Conservation (phyloP, 2,888 invertebrate genomes). For the Sphecodes monilicornis region DNA sequence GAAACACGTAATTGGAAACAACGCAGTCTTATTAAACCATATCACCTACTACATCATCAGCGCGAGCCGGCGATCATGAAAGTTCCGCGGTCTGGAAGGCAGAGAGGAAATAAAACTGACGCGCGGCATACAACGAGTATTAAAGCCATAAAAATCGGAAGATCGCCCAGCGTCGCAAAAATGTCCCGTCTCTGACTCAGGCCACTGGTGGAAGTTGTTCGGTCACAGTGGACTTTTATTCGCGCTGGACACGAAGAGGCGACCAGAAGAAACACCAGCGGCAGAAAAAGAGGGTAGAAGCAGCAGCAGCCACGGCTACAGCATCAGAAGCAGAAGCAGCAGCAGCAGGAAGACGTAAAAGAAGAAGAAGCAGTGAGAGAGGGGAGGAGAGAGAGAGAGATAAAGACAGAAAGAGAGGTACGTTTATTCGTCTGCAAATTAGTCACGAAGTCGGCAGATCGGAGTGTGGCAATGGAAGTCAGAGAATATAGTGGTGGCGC, state of each 20-base stretch:
- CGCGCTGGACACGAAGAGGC: slow-evolving; percentile 10
- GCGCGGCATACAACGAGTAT: background rate
- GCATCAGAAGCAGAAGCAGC: background rate
- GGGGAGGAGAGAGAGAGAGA: background rate
- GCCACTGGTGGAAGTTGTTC: slow-evolving; percentile 18
- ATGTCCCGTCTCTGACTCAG: background rate
- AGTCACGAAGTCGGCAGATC: slow-evolving; percentile 77
- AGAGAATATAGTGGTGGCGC: slow-evolving; percentile 52
- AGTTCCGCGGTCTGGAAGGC: background rate
- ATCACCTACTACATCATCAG: too few species aligned
- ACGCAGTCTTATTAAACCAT: too few species aligned
- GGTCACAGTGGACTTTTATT: slow-evolving; percentile 22
- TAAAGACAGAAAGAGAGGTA: background rate
- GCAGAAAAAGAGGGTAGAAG: slow-evolving; percentile 6
- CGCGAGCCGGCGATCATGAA: background rate
- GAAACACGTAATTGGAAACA: too few species aligned
- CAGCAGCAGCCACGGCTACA: background rate
- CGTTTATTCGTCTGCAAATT: slow-evolving; percentile 78
- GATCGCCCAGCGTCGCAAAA: background rate
- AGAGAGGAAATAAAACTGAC: background rate
- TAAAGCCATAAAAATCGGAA: background rate
- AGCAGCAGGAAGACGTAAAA: background rate
- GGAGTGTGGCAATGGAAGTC: slow-evolving; percentile 53
- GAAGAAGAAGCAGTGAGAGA: background rate
- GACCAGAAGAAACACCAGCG: background rate